Base-by-base conservation (phyloP, 2,888 invertebrate genomes). In the Leucania comma region DNA sequence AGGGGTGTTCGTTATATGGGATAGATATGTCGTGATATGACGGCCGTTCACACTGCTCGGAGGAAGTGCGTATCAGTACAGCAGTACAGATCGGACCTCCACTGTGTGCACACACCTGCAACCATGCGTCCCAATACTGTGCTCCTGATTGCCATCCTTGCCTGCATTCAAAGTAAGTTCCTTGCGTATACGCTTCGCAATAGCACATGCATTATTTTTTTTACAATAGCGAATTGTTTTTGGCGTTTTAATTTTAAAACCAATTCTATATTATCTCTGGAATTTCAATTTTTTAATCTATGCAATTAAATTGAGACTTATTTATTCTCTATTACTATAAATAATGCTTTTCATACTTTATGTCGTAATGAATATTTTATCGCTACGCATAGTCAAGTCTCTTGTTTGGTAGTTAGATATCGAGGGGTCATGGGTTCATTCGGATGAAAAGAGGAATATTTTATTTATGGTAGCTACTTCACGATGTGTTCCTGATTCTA, bases 41-140 rank as follows among this genome's bases (percentile, higher is more conserved):
- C 87, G 94, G 92, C 84, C 94, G 84, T 94, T 94, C 93, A 93
- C 93, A 89, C 90, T 87, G 85, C 68, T 57, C 78, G 82, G 86
- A 91, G 92, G 93, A 92, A 91, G 90, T 85, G 77, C 64, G 76
- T 89, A 88, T 88, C 89, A 83, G 87, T 89, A 61, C 69, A 86
- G 87, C 89, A 86, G 88, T 90, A 71, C 70, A 71, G 79, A 68
- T 81, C 80, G 75, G 85, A 75, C 67, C 78, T 65, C 81, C 83
- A 81, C 75, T 72, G 85, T 72, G 85, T 80, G 81, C 82, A 75
- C 79, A 78, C 79, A 76, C 68, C 74, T 54, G 71, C 68, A 26
- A 76, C 74, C 22, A 83, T 89, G 78, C 82, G 86, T 72, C 50
- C 79, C 67, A 29, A 67, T 26, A 74, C 81, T 42, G 72, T 81